These are phyloP conservation scores for Synanthedon andrenaeformis DNA, from an alignment of 2,888 invertebrate genomes.

Conservation along the genomic window DNA sequence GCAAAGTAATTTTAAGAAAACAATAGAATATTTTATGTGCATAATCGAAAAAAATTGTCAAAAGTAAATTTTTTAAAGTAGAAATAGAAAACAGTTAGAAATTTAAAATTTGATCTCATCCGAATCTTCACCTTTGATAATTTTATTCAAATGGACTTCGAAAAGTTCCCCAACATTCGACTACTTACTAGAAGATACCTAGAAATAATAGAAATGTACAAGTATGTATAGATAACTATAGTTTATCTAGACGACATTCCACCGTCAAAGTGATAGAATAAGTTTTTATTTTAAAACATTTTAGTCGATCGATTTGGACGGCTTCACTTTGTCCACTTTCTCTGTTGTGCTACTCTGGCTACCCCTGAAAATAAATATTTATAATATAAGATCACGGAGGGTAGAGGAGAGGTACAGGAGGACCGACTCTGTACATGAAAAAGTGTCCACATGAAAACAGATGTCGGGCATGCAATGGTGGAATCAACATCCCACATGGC, in stretches of 20 bases:
- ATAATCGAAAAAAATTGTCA: no score
- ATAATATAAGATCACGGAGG: no score
- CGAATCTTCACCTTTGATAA: slow-evolving; percentile 3
- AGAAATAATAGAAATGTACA: slow-evolving; percentile 46
- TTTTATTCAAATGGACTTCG: slow-evolving; percentile 17
- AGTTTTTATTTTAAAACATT: not conserved
- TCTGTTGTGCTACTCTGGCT: slow-evolving; percentile 55
- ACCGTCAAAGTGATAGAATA: not conserved
- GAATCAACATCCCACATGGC: no score
- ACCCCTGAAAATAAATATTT: slow-evolving; percentile 30
- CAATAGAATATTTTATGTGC: not conserved
- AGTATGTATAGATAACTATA: slow-evolving; percentile 11
- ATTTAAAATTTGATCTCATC: no score
- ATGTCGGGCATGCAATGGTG: no score
- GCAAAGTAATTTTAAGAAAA: not conserved
- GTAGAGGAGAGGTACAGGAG: no score
- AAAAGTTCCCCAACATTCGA: slow-evolving; percentile 18
- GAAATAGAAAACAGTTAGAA: no score
- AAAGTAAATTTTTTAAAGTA: no score
- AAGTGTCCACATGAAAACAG: no score
- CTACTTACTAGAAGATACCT: slow-evolving; percentile 27
- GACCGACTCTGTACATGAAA: no score
- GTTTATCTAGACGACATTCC: slow-evolving; percentile 5
- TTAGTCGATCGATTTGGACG: slow-evolving; percentile 64
- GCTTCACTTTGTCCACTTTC: slow-evolving; percentile 51